Evolutionary conservation across 2,888 invertebrate species (phyloP).

Genomic region (Aphodius granarius): DNA sequence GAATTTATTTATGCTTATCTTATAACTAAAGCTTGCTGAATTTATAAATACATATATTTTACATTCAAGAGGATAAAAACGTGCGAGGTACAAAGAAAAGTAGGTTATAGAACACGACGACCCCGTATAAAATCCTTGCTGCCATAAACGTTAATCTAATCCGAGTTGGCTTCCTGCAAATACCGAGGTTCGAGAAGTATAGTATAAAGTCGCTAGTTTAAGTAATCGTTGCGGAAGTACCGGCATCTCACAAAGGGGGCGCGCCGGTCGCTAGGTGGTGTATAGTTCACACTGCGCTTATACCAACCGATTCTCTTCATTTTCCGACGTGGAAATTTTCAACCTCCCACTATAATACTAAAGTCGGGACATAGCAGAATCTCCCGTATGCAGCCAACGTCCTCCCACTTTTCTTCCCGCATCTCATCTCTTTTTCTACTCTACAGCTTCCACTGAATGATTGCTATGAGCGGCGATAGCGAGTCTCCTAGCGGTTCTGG

Average conservation of each 20-base stretch:
- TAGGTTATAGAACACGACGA: neutral
- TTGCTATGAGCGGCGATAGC: neutral
- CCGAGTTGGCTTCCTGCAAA: neutral
- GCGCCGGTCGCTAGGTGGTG: neutral
- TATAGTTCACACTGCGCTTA: neutral
- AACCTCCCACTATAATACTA: neutral
- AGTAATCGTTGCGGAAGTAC: neutral
- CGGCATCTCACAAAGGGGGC: neutral
- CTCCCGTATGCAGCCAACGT: neutral
- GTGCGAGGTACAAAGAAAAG: neutral
- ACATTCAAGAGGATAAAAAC: neutral
- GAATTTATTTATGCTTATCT: neutral
- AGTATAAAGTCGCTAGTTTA: neutral
- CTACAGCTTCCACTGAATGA: neutral
- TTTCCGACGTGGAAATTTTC: neutral
- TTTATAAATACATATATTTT: neutral
- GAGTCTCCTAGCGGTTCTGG: neutral
- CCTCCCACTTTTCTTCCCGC: neutral
- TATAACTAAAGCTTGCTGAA: neutral
- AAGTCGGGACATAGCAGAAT: neutral
- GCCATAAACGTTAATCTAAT: neutral
- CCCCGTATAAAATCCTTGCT: neutral
- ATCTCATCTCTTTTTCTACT: no score
- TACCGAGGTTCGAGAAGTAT: neutral
- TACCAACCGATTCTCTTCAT: neutral